These are phyloP conservation scores for Chironomus tentans DNA, from an alignment of 2,888 invertebrate species.

Conservation along the genomic window DNA sequence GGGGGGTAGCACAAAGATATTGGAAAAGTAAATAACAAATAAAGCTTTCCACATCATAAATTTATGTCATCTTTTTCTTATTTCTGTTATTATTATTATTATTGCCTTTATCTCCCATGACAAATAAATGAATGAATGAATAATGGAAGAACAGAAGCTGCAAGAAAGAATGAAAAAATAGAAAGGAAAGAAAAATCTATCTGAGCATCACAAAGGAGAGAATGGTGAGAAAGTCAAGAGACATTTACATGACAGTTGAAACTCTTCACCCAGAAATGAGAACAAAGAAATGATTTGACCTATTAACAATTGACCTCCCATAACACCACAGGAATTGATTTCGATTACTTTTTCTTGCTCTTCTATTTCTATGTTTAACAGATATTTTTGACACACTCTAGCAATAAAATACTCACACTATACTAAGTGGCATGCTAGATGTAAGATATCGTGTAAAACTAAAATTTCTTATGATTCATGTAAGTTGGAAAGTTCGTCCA, in stretches of 20 bases:
- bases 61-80: neutral
- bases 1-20: neutral
- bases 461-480: neutral
- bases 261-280: neutral
- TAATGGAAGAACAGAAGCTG: neutral
- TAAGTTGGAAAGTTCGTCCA: neutral
- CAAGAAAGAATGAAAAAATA: neutral
- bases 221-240: neutral
- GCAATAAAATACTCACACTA: neutral
- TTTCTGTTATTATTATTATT: neutral
- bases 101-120: neutral
- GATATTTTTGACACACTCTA: neutral
- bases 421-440: neutral
- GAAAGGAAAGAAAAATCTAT: neutral
- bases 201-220: neutral
- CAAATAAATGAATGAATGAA: neutral
- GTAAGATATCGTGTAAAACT: neutral
- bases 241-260: conserved; percentile 6
- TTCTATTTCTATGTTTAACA: neutral
- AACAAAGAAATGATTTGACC: neutral
- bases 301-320: neutral
- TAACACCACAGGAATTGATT: neutral
- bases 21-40: conserved; percentile 1
- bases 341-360: neutral
- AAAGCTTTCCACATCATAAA: conserved; percentile 1